Conservation (phyloP, 1,140 invertebrate genomes). For the Listronotus oregonensis region DNA sequence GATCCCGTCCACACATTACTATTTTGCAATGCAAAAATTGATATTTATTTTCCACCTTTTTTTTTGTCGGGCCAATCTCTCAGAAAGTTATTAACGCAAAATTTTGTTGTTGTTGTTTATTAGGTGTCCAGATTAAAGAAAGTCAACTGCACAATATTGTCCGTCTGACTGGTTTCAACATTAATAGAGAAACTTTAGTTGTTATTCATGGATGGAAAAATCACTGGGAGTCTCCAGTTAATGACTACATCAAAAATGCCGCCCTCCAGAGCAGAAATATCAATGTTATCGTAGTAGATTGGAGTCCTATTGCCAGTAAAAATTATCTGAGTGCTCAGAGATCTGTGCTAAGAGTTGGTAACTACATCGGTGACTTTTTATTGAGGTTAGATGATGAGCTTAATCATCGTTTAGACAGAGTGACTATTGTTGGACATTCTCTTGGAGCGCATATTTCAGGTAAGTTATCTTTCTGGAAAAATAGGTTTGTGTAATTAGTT, state of each 20-base stretch:
- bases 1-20: too few species aligned
- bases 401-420: slow-evolving; percentile 59
- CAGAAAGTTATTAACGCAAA: too few species aligned
- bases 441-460: slow-evolving; percentile 71
- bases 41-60: too few species aligned
- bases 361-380: slow-evolving; percentile 59
- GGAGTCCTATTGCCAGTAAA: slow-evolving; percentile 54
- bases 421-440: slow-evolving; percentile 69
- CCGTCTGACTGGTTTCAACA: slow-evolving; percentile 23
- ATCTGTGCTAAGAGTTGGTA: slow-evolving; percentile 60
- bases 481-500: too few species aligned
- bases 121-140: slow-evolving; percentile 4
- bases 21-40: too few species aligned
- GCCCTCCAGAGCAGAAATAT: slow-evolving; percentile 52
- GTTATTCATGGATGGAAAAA: slow-evolving; percentile 56
- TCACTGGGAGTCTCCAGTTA: slow-evolving; percentile 42
- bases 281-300: slow-evolving; percentile 66
- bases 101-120: too few species aligned
- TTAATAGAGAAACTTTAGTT: slow-evolving; percentile 44
- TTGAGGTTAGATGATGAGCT: slow-evolving; percentile 54
- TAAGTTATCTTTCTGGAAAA: neutral
- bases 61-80: too few species aligned
- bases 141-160: slow-evolving; percentile 8
- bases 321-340: slow-evolving; percentile 57
- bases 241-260: slow-evolving; percentile 52